Base-by-base conservation (phyloP, 2,888 invertebrate species). In the Eulithis testata region DNA sequence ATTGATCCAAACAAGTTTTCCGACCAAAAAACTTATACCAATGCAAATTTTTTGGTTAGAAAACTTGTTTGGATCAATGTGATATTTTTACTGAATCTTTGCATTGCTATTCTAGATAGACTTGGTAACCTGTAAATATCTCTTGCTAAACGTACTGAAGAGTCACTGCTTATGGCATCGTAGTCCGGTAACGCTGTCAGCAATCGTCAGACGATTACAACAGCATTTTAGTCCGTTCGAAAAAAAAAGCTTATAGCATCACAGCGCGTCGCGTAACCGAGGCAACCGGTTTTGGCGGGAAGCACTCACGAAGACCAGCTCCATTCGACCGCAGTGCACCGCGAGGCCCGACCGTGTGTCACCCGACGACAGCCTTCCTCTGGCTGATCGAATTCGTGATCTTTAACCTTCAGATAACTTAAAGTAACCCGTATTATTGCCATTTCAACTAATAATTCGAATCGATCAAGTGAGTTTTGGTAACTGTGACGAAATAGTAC, bases 271-370 rank as follows among this genome's bases (percentile, higher is more conserved):
- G 72, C 77, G 90, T 90, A 85, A 84, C 90, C 85, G 84, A 82
- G 88, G 86, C 82, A 78, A 90, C 91, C 86, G 88, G 90, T 89
- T 91, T 89, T 84, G 85, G 90, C 90, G 91, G 84, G 88, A 88
- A 89, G 83, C 85, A 76, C 87, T 87, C 82, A 76, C 66, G 74
- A 74, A 73, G 73, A 67, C 73, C 81, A 74, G 70, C 69, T 72
- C 67, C 87, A 89, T 88, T 90, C 91, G 92, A 91, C 91, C 91
- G 91, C 90, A 91, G 92, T 92, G 88, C 89, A 88, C 87, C 85
- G 91, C 91, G 86, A 88, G 82, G 84, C 85, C 75, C 87, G 86
- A 87, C 85, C 84, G 83, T 83, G 80, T 80, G 76, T 76, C 75
- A 72, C 69, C 37, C 89, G 87, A 90, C 91, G 90, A 90, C 91